Evolutionary conservation across 2,113 vertebrate species (phyloP), one percentile per base, ranked within the genome.

Genomic region (Sturnus vulgaris): DNA sequence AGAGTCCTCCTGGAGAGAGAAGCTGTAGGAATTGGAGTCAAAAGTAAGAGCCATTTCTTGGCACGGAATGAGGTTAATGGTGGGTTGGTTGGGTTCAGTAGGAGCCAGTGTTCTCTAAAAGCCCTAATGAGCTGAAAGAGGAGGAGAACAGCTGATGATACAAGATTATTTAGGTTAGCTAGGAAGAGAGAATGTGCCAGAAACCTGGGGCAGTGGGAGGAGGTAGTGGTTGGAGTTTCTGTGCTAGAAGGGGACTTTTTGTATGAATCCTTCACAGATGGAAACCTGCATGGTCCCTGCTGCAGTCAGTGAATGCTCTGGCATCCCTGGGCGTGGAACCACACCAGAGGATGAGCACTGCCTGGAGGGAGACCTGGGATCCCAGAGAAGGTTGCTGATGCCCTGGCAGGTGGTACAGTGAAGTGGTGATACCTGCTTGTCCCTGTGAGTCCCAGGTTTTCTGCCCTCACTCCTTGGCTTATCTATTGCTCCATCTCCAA

Each of bases 91-190:
- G 0, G 50, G 88, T 95, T 93, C 3, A 8, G 69, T 47, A 65
- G 35, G 49, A 91, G 80, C 56, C 59, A 33, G 31, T 39, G 35
- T 92, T 94, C 82, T 86, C 83, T 84, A 13, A 84, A 86, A 94
- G 86, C 35, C 72, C 57, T 95, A 93, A 96, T 91, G 83, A 95
- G 94, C 88, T 86, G 39, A 55, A 93, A 92, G 85, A 83, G 82
- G 30, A 92, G 46, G 70, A 57, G 57, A 81, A 47, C 73, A 84
- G 78, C 88, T 82, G 91, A 92, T 83, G 64, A 25, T 33, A n/a
- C 8, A 31, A 40, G 39, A 59, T 85, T 82, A 83, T 93, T 87
- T 95, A 93, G 90, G 94, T 95, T 90, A 93, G 68, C n/a, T 71
- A 27, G 37, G 57, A 85, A 76, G 44, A 69, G 46, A 49, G 60